Evolutionary conservation across 2,113 vertebrate genomes (phyloP).

Genomic region (Misgurnus anguillicaudatus): DNA sequence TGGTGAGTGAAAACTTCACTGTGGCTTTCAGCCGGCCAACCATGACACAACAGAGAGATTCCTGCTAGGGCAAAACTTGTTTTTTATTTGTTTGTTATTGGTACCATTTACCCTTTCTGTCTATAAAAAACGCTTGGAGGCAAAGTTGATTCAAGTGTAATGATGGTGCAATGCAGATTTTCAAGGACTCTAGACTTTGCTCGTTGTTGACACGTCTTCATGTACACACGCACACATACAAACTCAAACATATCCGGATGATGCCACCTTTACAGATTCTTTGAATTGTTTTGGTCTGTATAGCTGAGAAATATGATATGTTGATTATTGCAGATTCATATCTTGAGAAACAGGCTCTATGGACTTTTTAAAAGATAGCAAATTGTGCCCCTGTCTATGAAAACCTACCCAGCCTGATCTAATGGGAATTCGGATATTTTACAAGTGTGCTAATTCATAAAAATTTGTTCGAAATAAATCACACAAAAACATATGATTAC

Average conservation of each 20-base stretch:
- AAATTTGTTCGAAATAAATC: no score
- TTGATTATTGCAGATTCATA: not conserved
- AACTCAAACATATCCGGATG: not conserved
- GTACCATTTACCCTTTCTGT: not conserved
- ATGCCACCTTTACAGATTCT: no score
- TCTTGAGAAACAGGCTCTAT: not conserved
- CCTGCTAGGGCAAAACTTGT: not conserved
- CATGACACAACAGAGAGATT: not conserved
- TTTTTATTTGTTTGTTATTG: not conserved
- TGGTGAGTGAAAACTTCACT: not conserved
- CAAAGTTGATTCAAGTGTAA: not conserved
- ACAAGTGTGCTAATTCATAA: no score
- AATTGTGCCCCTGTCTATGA: no score
- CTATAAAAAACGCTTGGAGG: not conserved
- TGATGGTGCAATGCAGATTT: not conserved
- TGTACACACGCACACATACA: not conserved
- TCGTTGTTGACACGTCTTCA: conserved; percentile 24
- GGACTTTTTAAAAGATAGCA: no score
- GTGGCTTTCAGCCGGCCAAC: not conserved
- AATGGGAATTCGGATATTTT: no score
- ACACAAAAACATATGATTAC: no score
- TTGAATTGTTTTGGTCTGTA: no score
- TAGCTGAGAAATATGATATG: no score
- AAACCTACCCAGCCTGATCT: no score
- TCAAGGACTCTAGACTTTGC: conserved; percentile 12